A percentile compares a stretch with the other conserved stretches of the same genome.
These are phyloP conservation scores for Hypocryptadius cinnamomeus DNA, from an alignment of 2,113 vertebrate genomes.

Conservation along the genomic window DNA sequence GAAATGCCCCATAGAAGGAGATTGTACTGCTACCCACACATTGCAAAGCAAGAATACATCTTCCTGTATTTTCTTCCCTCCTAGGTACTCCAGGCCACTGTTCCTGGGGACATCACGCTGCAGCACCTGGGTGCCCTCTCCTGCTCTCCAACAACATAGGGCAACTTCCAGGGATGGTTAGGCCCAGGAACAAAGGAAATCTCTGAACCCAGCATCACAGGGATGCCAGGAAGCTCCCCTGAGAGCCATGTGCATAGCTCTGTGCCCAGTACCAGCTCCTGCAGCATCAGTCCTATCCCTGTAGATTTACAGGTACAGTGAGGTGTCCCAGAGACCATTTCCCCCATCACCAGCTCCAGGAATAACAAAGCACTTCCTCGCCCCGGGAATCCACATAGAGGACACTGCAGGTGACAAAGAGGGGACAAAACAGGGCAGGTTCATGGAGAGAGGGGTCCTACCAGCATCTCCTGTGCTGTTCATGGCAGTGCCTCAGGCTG, in stretches of 20 bases:
- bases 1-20: neutral
- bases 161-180: neutral
- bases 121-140: neutral
- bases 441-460: accelerated
- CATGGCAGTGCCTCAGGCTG: neutral
- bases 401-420: neutral
- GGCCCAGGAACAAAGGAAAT: neutral
- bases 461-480: neutral
- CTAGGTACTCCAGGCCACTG: neutral
- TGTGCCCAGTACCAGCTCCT: neutral
- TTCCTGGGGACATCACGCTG: neutral
- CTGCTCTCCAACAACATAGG: accelerated
- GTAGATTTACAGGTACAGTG: neutral
- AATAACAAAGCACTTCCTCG: neutral
- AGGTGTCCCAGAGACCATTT: neutral
- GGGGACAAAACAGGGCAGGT: neutral
- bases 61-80: neutral
- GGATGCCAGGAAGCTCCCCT: neutral
- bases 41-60: neutral
- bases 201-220: neutral
- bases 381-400: neutral
- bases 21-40: neutral
- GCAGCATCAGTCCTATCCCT: neutral
- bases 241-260: neutral
- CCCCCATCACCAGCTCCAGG: neutral